Percentiles rank a stretch among this genome's conserved stretches.
Evolutionary conservation across 2,888 invertebrate genomes (phyloP).

Genomic region (Harpagoxenus sublaevis): DNA sequence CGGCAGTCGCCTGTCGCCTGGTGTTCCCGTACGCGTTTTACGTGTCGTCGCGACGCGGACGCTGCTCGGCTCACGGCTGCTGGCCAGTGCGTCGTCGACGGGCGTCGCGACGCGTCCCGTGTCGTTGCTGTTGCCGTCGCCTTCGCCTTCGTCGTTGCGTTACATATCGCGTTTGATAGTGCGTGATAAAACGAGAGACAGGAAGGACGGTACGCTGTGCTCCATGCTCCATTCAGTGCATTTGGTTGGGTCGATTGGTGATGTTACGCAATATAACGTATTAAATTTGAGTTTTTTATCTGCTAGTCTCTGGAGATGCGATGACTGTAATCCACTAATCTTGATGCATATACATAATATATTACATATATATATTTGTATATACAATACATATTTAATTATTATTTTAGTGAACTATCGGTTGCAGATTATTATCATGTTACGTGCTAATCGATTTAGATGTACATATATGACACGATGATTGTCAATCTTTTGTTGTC

Average conservation of each 20-base stretch:
- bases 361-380: neutral
- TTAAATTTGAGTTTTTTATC: neutral
- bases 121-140: constrained; percentile 8
- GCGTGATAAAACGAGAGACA: constrained; percentile 15
- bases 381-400: neutral
- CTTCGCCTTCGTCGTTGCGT: neutral
- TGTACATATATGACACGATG: neutral
- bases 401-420: neutral
- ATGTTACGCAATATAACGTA: neutral
- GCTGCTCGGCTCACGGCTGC: constrained; percentile 58
- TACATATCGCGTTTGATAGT: constrained; percentile 26
- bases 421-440: constrained; percentile 11
- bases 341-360: neutral
- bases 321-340: neutral
- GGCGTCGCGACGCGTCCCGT: constrained; percentile 74
- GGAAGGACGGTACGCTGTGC: neutral
- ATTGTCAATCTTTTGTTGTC: neutral
- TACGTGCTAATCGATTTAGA: neutral
- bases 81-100: constrained; percentile 82
- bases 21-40: constrained; percentile 68
- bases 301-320: neutral
- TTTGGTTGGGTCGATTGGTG: neutral
- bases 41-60: constrained; percentile 76
- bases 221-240: constrained; percentile 11
- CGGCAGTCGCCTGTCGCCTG: constrained; percentile 61